A percentile compares a stretch with the other conserved stretches of the same genome.
phyloP scores from a whole-genome alignment of 1,140 invertebrate species.

The Pseudomyrmex pallidus region DNA sequence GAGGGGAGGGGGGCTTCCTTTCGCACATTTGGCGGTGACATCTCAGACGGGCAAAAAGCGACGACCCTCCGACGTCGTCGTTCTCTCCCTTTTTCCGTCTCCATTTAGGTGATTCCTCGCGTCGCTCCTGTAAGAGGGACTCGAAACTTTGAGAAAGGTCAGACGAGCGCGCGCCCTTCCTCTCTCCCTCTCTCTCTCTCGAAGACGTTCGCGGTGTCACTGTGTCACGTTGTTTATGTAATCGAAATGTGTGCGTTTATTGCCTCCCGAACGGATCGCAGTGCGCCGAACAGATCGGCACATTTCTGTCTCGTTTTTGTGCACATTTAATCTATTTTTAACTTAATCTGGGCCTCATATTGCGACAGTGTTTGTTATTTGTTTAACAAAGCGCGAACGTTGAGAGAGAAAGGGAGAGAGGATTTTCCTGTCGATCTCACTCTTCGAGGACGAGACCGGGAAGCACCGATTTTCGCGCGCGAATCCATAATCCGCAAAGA shows the following conservation, averaged over 20 bases:
- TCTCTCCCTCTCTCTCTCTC: constrained; percentile 54
- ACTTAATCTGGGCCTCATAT: too few species aligned
- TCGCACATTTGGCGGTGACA: constrained; percentile 76
- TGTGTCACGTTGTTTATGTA: constrained; percentile 7
- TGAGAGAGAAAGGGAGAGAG: neutral
- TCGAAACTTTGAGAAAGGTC: constrained; percentile 75
- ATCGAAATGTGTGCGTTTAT: neutral
- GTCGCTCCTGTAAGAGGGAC: constrained; percentile 54
- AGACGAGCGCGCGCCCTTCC: constrained; percentile 62
- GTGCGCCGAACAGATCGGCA: neutral
- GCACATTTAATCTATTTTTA: too few species aligned
- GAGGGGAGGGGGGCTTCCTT: constrained; percentile 37
- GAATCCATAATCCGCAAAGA: too few species aligned
- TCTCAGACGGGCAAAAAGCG: constrained; percentile 78
- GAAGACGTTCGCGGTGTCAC: constrained; percentile 24
- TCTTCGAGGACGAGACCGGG: neutral
- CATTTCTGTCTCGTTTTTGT: neutral
- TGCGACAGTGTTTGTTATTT: too few species aligned
- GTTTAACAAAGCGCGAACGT: neutral
- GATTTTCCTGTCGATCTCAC: constrained; percentile 9
- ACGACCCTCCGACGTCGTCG: constrained; percentile 67
- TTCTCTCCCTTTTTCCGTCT: constrained; percentile 54
- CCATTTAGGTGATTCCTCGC: constrained; percentile 60
- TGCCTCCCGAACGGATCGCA: neutral
- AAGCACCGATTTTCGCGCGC: too few species aligned